Conservation (phyloP, 1,140 invertebrate genomes). For the Choristoneura fumiferana region DNA sequence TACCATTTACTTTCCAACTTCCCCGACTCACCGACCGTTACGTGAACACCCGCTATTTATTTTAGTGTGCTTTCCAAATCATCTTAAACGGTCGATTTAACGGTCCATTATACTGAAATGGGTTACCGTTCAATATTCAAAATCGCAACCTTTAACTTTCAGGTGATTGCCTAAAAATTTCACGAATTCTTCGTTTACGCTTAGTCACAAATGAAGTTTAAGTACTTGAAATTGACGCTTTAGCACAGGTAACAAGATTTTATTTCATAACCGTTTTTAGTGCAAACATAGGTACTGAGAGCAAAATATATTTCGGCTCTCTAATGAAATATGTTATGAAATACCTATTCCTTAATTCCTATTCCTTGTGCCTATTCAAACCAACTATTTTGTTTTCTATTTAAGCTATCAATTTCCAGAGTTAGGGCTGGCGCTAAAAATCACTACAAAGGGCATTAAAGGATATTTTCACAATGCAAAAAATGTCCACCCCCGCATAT, state of each 20-base stretch:
- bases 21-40: conserved; percentile 68
- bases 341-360: too few relatives aligned
- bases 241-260: too few relatives aligned
- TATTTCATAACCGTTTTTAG: too few relatives aligned
- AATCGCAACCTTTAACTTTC: too few relatives aligned
- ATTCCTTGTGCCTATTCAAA: conserved; percentile 3
- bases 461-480: neutral
- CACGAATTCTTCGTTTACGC: too few relatives aligned
- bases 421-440: conserved; percentile 1
- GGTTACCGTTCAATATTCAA: too few relatives aligned
- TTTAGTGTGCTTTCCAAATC: conserved; percentile 59
- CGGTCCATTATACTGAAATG: conserved; percentile 15
- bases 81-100: conserved; percentile 41
- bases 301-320: too few relatives aligned
- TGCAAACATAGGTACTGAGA: too few relatives aligned
- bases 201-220: too few relatives aligned
- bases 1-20: conserved; percentile 76
- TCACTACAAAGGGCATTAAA: neutral
- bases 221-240: too few relatives aligned
- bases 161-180: too few relatives aligned
- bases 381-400: neutral
- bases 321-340: too few relatives aligned
- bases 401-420: neutral
- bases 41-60: conserved; percentile 65
- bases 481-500: neutral